Percentiles rank a stretch among this genome's conserved stretches.
These are phyloP conservation scores for Pelusios castaneus DNA, from an alignment of 2,113 vertebrate genomes.

Conservation along the genomic window DNA sequence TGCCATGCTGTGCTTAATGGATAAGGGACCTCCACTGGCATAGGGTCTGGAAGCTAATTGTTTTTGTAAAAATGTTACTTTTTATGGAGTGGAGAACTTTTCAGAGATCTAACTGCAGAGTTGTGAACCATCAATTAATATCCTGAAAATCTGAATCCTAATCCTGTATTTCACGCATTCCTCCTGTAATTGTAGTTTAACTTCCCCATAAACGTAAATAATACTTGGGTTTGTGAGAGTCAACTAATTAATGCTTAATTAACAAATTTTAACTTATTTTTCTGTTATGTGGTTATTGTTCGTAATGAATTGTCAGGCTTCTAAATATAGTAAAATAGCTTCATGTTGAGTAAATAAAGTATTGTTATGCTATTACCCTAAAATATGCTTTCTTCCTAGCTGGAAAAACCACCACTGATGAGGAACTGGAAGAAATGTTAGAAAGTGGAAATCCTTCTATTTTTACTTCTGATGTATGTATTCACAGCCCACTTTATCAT, in stretches of 20 bases:
- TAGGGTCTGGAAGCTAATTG: background rate
- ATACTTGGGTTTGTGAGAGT: background rate
- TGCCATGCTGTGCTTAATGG: background rate
- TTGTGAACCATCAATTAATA: background rate
- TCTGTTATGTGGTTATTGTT: background rate
- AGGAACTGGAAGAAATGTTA: slow-evolving; percentile 95
- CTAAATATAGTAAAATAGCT: background rate
- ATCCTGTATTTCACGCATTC: background rate
- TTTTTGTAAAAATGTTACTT: background rate
- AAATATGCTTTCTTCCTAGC: slow-evolving; percentile 74
- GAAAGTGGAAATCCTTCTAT: slow-evolving; percentile 94
- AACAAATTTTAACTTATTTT: background rate
- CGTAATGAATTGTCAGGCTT: background rate
- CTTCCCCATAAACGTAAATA: background rate
- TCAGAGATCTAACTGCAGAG: background rate
- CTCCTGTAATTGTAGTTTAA: background rate
- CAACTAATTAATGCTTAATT: background rate
- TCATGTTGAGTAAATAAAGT: accelerated
- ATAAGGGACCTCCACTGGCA: no score
- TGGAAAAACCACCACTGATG: slow-evolving; percentile 89
- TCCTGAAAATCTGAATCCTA: background rate
- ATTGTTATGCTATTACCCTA: background rate
- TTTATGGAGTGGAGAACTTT: background rate
- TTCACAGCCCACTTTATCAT: background rate
- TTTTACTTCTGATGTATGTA: slow-evolving; percentile 93